Conservation (phyloP, 2,797 vertebrate species). For the Danio aesculapii region DNA sequence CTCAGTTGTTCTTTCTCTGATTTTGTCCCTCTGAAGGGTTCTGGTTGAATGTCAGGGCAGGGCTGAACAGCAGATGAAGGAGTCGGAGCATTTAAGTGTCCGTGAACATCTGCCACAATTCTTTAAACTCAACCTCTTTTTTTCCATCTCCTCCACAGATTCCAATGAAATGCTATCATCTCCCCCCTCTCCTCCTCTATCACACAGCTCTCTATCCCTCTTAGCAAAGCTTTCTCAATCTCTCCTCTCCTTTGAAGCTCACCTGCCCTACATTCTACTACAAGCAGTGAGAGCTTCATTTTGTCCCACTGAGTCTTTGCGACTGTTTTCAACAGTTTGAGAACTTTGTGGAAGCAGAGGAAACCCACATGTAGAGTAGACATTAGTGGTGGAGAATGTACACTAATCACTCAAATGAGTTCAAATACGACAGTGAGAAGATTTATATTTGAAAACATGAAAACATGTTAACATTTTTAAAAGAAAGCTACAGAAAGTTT, state of each 20-base stretch:
- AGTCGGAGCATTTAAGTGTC: slow-evolving; percentile 70
- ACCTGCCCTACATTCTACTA: slow-evolving; percentile 23
- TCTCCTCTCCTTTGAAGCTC: slow-evolving; percentile 44
- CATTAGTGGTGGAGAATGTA: too few relatives aligned
- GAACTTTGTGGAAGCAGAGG: slow-evolving; percentile 9
- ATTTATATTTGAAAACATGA: too few relatives aligned
- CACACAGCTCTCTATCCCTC: slow-evolving; percentile 60
- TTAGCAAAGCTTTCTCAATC: slow-evolving; percentile 56
- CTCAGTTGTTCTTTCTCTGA: background rate
- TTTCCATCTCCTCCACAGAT: slow-evolving; percentile 62
- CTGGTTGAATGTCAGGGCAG: slow-evolving; percentile 57
- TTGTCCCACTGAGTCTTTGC: slow-evolving; percentile 13
- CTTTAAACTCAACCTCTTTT: slow-evolving; percentile 59
- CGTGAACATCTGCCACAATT: slow-evolving; percentile 68
- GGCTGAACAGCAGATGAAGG: slow-evolving; percentile 67
- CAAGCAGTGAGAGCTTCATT: slow-evolving; percentile 1
- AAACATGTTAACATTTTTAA: too few relatives aligned
- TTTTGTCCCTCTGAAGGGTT: slow-evolving; percentile 4
- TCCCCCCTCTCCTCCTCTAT: slow-evolving; percentile 58
- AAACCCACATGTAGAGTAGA: slow-evolving; percentile 10
- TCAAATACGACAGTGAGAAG: too few relatives aligned
- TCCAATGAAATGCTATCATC: slow-evolving; percentile 71
- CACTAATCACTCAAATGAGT: too few relatives aligned
- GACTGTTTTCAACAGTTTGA: background rate
- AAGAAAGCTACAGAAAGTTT: too few relatives aligned